phyloP scores from a whole-genome alignment of 2,113 vertebrate species.

The Megatriorchis doriae region DNA sequence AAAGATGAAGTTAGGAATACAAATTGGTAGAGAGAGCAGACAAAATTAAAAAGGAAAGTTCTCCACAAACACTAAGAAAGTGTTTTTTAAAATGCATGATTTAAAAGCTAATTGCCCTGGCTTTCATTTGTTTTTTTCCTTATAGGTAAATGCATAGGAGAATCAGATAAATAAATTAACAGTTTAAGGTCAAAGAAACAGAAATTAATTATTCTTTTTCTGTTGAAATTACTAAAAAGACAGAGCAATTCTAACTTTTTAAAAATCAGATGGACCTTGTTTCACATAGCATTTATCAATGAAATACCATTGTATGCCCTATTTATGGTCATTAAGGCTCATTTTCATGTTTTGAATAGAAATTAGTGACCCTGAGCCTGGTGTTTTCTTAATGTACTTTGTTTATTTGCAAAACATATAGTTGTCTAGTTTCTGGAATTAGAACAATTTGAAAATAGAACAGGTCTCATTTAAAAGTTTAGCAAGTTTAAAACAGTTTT shows the following conservation, averaged over 20 bases:
- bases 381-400: background rate
- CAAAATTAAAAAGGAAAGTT: background rate
- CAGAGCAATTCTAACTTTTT: background rate
- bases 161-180: conserved; percentile 42
- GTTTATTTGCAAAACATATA: background rate
- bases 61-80: background rate
- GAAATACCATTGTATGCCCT: background rate
- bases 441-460: background rate
- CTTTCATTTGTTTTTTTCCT: background rate
- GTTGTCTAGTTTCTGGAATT: background rate
- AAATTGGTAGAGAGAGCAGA: background rate
- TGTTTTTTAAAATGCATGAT: background rate
- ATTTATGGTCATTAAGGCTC: background rate
- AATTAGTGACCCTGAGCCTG: background rate
- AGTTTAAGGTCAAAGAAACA: background rate
- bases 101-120: background rate
- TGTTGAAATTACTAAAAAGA: conserved; percentile 23
- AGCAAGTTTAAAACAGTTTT: background rate
- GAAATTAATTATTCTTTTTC: background rate
- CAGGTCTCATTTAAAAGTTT: background rate
- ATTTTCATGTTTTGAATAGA: background rate
- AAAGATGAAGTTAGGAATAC: background rate
- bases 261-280: background rate
- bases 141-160: conserved; percentile 18
- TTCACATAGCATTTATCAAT: background rate